phyloP scores from a whole-genome alignment of 2,113 vertebrate genomes.

The human region GRCh38 chr4:58238501-58239000 shows the following conservation, averaged over 20 bases:
- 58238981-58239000: not conserved
- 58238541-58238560: not conserved
- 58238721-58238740: not conserved
- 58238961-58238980: not conserved
- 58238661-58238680: not conserved
- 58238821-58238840: not conserved
- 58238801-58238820: not conserved
- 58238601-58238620: not conserved
- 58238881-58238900: not conserved
- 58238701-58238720: not conserved
- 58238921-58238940: not conserved
- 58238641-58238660: not conserved
- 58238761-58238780: not conserved
- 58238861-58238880: not conserved
- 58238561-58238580: not conserved
- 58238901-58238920: not conserved
- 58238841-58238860: not conserved
- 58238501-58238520: not conserved
- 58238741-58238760: not conserved
- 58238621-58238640: not conserved
- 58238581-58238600: not conserved
- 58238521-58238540: not conserved
- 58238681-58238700: not conserved
- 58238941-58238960: not conserved
- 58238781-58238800: not conserved